Base-by-base conservation (phyloP, 2,113 vertebrate species). In the Geothlypis trichas region DNA sequence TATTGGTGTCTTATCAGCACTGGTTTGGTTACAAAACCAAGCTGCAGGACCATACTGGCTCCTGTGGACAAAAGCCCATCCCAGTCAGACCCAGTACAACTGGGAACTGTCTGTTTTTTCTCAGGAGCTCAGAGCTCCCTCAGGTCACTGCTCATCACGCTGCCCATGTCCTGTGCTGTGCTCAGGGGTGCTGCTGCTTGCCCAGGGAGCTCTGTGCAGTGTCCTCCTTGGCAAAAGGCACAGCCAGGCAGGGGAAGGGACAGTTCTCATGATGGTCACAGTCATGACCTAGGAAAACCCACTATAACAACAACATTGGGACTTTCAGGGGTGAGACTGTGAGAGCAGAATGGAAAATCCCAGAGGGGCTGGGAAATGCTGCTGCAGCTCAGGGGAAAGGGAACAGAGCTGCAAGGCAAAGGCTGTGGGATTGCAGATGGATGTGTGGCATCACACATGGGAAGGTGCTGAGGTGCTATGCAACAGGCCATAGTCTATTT, bases 61-160 rank as follows among this genome's bases (percentile, higher is more conserved):
- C 5, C 46, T 52, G n/a, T 39, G 71, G 52, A 20, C 37, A 73
- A 57, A 57, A 52, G 11, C 14, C 44, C 10, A 15, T 31, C 13
- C 26, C 55, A 73, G 26, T 22, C 28, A 88, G 35, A 33, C 22
- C 31, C 46, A 47, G 49, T 47, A 8, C 4, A 24, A 6, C 1
- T 71, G 24, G 31, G 11, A 67, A 8, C 7, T 26, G 0, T 10
- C 7, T 47, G 7, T 0, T 61, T 81, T 57, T 35, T 46, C 3
- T 66, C 19, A 57, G 65, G 6, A 57, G 7, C 26, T 68, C 19
- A 69, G 31, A 30, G 15, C 22, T 71, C 27, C 27, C 27, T 79
- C 24, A 10, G 28, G n/a, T 67, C n/a, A 0, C 28, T 72, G 42
- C 16, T 75, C 0, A 1, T 44, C 47, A 8, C 1, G 5, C 19